Evolutionary conservation across 2,797 vertebrate species (phyloP), one percentile per base, ranked within the genome.

Genomic region (Lophius americanus): DNA sequence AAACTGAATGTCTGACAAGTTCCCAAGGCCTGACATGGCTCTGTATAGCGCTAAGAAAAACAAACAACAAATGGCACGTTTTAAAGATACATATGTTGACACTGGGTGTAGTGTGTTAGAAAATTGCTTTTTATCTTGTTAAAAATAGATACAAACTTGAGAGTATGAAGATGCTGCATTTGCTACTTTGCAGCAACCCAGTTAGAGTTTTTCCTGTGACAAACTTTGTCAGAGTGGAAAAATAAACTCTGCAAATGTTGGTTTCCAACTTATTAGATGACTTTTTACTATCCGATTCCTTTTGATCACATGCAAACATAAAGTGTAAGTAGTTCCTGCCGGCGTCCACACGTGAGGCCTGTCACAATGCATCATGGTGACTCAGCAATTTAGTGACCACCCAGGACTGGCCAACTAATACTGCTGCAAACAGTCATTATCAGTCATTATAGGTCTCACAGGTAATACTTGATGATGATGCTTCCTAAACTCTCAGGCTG

Each of bases 1-100:
- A 92, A 91, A 90, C 89, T 83, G 82, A 91, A 88, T 87, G 85
- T 92, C 77, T 93, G 92, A 93, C 91, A 92, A 88, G 90, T 90
- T 93, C 91, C 89, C 88, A 92, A 92, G 86, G 79, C 84, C 87
- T 90, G 85, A 92, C 86, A 78, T 64, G 87, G 85, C 79, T 89
- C 70, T 82, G 73, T 84, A 88, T 73, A 51, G 76, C 14, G 75
- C 84, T 74, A 63, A 78, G 87, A 81, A 89, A 93, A 92, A 92
- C 88, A 92, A 89, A 90, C 89, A 91, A 85, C 79, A 85, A 87
- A 89, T 85, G 70, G 78, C 82, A 74, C 74, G 32, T 85, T 83
- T 84, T 81, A 63, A 83, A 87, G 67, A 80, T 77, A 60, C 74
- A 55, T 70, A 57, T 64, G 60, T 44, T 82, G 87, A 84, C 80